phyloP scores from a whole-genome alignment of 1,140 invertebrate species.

The Megathymus violae region DNA sequence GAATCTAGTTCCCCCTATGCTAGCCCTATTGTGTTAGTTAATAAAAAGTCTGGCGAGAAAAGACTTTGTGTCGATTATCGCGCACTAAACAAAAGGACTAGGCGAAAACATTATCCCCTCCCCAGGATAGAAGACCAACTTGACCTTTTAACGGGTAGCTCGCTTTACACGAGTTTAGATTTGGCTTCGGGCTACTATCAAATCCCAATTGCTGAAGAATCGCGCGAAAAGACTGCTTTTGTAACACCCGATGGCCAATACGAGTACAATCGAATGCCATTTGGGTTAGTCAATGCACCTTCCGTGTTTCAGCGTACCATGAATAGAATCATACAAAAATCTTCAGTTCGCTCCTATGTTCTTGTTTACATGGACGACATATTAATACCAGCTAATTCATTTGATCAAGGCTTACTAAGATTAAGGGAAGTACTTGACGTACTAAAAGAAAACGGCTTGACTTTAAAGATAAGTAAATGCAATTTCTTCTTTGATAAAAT shows the following conservation, averaged over 20 bases:
- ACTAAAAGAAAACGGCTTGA: constrained; percentile 10
- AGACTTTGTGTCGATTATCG: constrained; percentile 35
- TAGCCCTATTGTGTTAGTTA: constrained; percentile 27
- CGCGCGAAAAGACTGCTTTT: constrained; percentile 18
- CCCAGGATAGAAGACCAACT: constrained; percentile 28
- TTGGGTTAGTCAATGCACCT: constrained; percentile 21
- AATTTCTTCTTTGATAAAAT: constrained; percentile 33
- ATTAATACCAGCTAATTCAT: not conserved
- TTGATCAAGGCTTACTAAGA: not conserved
- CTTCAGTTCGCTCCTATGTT: not conserved
- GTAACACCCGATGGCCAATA: constrained; percentile 1
- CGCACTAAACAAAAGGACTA: constrained; percentile 26
- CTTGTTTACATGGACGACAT: not conserved
- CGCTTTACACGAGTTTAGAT: constrained; percentile 13
- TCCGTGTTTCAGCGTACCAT: constrained; percentile 24
- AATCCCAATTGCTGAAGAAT: constrained; percentile 10
- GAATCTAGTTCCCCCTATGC: constrained; percentile 33
- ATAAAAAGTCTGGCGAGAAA: constrained; percentile 35
- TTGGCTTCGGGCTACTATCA: constrained; percentile 24
- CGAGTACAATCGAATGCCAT: not conserved
- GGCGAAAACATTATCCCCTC: constrained; percentile 28
- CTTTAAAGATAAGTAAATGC: constrained; percentile 37
- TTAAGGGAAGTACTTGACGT: constrained; percentile 25
- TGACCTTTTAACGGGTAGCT: constrained; percentile 18
- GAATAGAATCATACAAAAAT: not conserved